Conservation (phyloP, 2,113 vertebrate genomes). For the Urocolius indicus region DNA sequence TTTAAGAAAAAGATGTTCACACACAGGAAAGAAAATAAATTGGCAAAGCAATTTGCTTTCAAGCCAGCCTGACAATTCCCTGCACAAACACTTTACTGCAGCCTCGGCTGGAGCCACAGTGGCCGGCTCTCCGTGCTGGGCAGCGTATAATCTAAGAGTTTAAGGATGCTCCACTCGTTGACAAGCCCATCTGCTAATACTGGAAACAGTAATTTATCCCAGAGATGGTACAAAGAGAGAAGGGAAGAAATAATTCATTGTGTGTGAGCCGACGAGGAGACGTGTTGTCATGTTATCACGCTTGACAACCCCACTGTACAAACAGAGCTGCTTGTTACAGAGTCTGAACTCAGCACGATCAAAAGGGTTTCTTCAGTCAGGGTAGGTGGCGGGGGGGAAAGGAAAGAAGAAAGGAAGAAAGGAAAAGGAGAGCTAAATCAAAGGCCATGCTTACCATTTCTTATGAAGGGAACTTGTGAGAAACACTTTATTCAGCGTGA, state of each 20-base stretch:
- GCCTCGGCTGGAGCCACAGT: not conserved
- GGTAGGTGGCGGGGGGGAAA: not conserved
- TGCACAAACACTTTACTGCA: not conserved
- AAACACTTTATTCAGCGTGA: not conserved
- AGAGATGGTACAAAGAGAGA: not conserved
- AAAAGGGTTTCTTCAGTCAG: slow-evolving; percentile 19
- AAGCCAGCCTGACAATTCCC: not conserved
- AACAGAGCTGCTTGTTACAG: slow-evolving; percentile 10
- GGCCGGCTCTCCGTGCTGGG: not conserved
- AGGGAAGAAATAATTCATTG: slow-evolving; percentile 34
- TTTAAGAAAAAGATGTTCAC: slow-evolving; percentile 45
- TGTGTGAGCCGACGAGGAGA: not conserved
- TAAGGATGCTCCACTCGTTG: slow-evolving; percentile 7
- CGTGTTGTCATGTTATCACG: not conserved
- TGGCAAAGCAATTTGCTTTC: slow-evolving; percentile 36
- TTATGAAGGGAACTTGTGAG: not conserved
- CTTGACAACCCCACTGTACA: slow-evolving; percentile 41
- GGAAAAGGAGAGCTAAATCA: slow-evolving; percentile 16
- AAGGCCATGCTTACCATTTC: not conserved
- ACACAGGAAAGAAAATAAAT: slow-evolving; percentile 36
- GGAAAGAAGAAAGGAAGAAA: not conserved
- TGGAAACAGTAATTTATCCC: slow-evolving; percentile 9
- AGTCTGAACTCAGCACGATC: slow-evolving; percentile 9
- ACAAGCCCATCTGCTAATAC: not conserved
- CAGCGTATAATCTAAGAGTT: not conserved